Conservation (phyloP, 2,113 vertebrate species). For the Fulica atra region DNA sequence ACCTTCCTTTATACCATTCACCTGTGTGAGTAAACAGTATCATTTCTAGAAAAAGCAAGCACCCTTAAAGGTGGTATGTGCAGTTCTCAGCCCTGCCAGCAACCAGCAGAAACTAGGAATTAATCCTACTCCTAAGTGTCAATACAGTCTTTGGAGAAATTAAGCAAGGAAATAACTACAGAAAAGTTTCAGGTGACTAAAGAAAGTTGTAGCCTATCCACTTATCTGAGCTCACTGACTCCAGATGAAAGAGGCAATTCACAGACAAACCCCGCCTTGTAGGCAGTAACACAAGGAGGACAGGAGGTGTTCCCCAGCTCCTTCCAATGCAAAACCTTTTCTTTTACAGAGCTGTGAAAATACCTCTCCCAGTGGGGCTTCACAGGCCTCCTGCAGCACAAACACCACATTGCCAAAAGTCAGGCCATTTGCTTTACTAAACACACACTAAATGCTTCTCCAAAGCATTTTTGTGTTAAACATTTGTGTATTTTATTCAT, state of each 20-base stretch:
- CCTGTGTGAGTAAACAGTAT: background rate
- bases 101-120: background rate
- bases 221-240: background rate
- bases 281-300: background rate
- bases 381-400: background rate
- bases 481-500: slow-evolving; percentile 9
- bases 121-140: background rate
- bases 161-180: background rate
- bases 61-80: background rate
- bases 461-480: background rate
- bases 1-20: background rate
- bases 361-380: background rate
- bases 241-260: background rate
- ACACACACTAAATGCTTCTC: background rate
- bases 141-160: background rate
- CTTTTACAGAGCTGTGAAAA: slow-evolving; percentile 17
- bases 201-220: background rate
- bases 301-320: background rate
- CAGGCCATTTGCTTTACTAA: slow-evolving; percentile 14
- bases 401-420: background rate
- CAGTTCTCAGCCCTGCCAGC: background rate
- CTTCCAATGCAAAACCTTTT: background rate
- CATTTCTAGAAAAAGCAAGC: background rate
- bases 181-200: background rate
- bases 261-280: background rate